phyloP scores from a whole-genome alignment of 2,888 invertebrate genomes.

The Isotomurus palustris region DNA sequence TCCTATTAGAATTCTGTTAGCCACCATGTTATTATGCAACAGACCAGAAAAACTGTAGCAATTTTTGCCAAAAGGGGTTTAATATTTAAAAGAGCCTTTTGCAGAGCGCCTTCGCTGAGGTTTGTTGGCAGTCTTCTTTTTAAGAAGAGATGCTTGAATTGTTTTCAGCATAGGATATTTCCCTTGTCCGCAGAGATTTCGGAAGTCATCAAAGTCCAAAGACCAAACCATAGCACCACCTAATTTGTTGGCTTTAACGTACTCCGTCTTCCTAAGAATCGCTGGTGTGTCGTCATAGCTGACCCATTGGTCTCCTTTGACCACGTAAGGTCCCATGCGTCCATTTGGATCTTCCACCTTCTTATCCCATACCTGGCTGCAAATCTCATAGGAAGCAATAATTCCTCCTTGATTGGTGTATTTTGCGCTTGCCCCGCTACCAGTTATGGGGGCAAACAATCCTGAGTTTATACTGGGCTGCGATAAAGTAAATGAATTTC shows the following conservation, averaged over 20 bases:
- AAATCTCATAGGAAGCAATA: slow-evolving; percentile 69
- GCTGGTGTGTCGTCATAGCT: slow-evolving; percentile 66
- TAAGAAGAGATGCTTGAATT: slow-evolving; percentile 45
- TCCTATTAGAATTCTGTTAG: no score
- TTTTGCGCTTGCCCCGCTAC: slow-evolving; percentile 64
- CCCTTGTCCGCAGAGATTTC: slow-evolving; percentile 48
- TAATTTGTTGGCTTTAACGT: slow-evolving; percentile 48
- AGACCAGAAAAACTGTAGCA: no score
- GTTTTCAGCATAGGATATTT: slow-evolving; percentile 50
- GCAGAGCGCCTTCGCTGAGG: not conserved
- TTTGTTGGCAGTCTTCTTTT: not conserved
- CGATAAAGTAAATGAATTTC: slow-evolving; percentile 47
- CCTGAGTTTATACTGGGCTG: slow-evolving; percentile 54
- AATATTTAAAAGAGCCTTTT: not conserved
- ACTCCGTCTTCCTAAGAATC: slow-evolving; percentile 56
- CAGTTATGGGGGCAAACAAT: slow-evolving; percentile 61
- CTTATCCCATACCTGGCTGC: slow-evolving; percentile 48
- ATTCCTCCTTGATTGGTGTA: slow-evolving; percentile 67
- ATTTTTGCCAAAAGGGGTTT: not conserved
- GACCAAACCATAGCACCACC: slow-evolving; percentile 57
- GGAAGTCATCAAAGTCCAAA: slow-evolving; percentile 56
- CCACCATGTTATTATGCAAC: no score
- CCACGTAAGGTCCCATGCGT: slow-evolving; percentile 68
- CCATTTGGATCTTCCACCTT: slow-evolving; percentile 60
- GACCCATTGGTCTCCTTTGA: slow-evolving; percentile 69